Evolutionary conservation across 2,888 invertebrate genomes (phyloP).

Genomic region (Scaptomyza cyrtandrae): DNA sequence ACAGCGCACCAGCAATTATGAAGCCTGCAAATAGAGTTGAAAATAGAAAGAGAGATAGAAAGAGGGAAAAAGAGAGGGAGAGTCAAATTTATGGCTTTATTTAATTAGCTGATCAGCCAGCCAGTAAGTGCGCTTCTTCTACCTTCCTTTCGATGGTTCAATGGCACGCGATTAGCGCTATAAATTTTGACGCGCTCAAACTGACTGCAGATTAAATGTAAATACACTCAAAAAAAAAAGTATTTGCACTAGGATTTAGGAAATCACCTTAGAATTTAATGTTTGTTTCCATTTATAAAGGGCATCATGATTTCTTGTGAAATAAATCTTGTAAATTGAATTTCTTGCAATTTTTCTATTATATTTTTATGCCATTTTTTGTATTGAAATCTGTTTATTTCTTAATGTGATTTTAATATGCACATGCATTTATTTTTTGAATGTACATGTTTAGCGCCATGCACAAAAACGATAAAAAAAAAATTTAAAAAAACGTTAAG

Average conservation of each 20-base stretch:
- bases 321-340: not conserved
- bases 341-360: not conserved
- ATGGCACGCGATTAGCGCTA: slow-evolving; percentile 70
- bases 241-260: not conserved
- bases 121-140: slow-evolving; percentile 35
- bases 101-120: slow-evolving; percentile 74
- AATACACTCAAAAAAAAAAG: slow-evolving; percentile 3
- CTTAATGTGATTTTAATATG: too few species aligned
- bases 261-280: too few species aligned
- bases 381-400: too few species aligned
- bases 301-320: too few species aligned
- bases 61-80: not conserved
- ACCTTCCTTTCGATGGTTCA: slow-evolving; percentile 32
- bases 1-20: slow-evolving; percentile 93
- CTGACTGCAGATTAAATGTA: slow-evolving; percentile 17
- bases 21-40: slow-evolving; percentile 87
- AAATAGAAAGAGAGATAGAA: slow-evolving; percentile 24
- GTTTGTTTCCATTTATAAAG: too few species aligned
- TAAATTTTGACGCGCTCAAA: slow-evolving; percentile 62
- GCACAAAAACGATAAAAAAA: too few species aligned
- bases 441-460: slow-evolving; percentile 17
- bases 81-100: slow-evolving; percentile 69
- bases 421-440: not conserved
- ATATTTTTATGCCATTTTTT: not conserved
- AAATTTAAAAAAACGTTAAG: too few species aligned